Evolutionary conservation across 2,797 vertebrate species (phyloP).

Genomic region (Chlorospingus flavigularis): DNA sequence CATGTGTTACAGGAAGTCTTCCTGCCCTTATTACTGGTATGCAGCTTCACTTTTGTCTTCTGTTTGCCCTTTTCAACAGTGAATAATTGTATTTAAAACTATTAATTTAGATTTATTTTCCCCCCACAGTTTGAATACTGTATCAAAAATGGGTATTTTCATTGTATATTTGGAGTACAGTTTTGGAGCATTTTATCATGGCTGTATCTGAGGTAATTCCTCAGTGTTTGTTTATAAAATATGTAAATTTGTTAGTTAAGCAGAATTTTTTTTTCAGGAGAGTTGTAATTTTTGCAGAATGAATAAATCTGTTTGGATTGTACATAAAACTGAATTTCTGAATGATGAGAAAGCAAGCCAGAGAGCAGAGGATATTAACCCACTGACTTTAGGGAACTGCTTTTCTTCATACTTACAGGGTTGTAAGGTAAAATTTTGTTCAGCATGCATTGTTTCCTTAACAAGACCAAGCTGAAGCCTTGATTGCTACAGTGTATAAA

Average conservation of each 20-base stretch:
- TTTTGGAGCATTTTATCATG: background rate
- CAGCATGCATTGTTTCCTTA: background rate
- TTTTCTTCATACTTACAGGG: background rate
- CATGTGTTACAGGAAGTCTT: background rate
- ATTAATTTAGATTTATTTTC: accelerated
- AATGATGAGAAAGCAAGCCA: background rate
- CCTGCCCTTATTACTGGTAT: background rate
- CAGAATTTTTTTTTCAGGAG: background rate
- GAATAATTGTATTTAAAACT: background rate
- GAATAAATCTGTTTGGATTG: background rate
- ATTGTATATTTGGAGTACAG: background rate
- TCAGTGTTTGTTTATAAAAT: background rate
- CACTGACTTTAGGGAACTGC: background rate
- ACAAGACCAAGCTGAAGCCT: background rate
- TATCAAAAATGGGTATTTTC: background rate
- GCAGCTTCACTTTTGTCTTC: background rate
- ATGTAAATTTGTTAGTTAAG: background rate
- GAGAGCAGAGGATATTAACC: background rate
- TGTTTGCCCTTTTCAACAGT: background rate
- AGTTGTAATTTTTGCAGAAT: background rate
- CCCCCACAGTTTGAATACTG: background rate
- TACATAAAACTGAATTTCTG: background rate
- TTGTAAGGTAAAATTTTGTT: background rate
- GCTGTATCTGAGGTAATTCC: background rate
- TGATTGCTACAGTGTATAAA: background rate